phyloP scores from a whole-genome alignment of 2,113 vertebrate species.

The Muntiacus reevesi region DNA sequence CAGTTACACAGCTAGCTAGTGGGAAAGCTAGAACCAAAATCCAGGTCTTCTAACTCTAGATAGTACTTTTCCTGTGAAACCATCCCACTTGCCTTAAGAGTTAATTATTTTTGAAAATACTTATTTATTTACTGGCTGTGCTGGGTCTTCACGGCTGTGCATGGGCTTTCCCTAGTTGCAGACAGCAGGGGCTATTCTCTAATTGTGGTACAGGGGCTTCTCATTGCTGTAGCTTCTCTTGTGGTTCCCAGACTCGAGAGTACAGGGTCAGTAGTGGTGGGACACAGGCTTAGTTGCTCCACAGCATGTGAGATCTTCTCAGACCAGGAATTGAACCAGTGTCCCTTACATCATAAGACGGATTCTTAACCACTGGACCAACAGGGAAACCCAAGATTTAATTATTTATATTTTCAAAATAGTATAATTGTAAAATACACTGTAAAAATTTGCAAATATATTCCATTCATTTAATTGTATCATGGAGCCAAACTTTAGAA shows the following conservation, averaged over 20 bases:
- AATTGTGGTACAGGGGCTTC: background rate
- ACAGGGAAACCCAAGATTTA: background rate
- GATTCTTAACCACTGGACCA: background rate
- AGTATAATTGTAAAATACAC: background rate
- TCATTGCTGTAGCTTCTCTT: background rate
- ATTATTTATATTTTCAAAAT: slow-evolving; percentile 46
- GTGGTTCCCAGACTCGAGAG: background rate
- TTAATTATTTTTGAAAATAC: background rate
- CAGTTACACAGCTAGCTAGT: background rate
- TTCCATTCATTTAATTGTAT: slow-evolving; percentile 37
- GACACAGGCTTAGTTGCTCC: background rate
- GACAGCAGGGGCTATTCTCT: background rate
- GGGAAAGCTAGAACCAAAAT: background rate
- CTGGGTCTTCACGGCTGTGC: background rate
- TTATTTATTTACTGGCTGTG: background rate
- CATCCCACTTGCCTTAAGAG: background rate
- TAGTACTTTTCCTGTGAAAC: background rate
- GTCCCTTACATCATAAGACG: background rate
- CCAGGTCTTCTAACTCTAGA: background rate
- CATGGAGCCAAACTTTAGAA: slow-evolving; percentile 50
- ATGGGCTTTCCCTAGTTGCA: background rate
- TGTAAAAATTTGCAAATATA: background rate
- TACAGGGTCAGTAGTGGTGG: background rate
- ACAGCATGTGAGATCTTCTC: background rate
- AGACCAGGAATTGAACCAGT: background rate